phyloP scores from a whole-genome alignment of 2,797 vertebrate genomes.

The Pterois miles region DNA sequence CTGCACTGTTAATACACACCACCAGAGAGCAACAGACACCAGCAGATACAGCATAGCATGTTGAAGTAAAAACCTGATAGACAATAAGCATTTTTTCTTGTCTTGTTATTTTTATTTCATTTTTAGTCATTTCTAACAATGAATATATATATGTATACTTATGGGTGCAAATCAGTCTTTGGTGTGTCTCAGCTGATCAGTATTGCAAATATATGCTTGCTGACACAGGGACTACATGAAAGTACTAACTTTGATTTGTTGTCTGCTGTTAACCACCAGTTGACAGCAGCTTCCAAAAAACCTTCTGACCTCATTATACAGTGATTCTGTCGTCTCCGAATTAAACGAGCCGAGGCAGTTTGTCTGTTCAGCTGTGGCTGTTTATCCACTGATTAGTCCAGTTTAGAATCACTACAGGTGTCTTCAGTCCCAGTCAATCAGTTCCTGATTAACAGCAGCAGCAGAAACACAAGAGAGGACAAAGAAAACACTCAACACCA shows the following conservation, averaged over 20 bases:
- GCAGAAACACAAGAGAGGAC: background rate
- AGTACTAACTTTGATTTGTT: background rate
- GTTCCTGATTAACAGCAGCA: constrained; percentile 5
- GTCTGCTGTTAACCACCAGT: background rate
- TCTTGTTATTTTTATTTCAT: background rate
- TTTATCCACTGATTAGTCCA: constrained; percentile 11
- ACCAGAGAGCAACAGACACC: constrained; percentile 22
- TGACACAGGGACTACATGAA: background rate
- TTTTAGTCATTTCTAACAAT: no score
- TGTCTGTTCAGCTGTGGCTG: background rate
- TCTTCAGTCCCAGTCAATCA: background rate
- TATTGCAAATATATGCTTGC: background rate
- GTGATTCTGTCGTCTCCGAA: background rate
- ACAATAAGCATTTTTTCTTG: background rate
- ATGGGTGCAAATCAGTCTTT: background rate
- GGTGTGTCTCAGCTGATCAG: background rate
- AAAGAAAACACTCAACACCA: background rate
- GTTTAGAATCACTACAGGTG: background rate
- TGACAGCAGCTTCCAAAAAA: background rate
- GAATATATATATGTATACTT: no score
- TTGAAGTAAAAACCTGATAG: background rate
- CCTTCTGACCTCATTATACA: background rate
- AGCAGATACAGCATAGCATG: no score
- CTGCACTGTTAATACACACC: background rate
- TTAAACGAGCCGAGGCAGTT: background rate